phyloP scores from a whole-genome alignment of 2,797 vertebrate species.

The Manis pentadactyla region DNA sequence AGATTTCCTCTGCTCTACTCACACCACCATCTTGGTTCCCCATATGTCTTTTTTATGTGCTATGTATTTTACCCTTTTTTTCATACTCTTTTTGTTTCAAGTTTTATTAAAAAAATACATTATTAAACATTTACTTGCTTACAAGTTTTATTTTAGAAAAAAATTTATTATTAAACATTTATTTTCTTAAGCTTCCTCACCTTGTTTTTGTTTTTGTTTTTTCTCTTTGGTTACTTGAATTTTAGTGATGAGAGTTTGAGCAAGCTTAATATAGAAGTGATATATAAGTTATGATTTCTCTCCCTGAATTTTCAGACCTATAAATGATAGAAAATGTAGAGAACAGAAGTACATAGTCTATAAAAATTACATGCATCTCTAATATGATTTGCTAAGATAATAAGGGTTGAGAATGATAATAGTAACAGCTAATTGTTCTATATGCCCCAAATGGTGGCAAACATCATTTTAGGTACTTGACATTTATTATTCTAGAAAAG shows the following conservation, averaged over 20 bases:
- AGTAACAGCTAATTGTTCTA: not conserved
- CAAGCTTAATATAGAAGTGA: not conserved
- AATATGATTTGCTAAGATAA: not conserved
- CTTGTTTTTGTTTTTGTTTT: not conserved
- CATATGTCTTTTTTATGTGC: not conserved
- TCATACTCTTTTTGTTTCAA: not conserved
- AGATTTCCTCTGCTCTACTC: no score
- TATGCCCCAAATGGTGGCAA: not conserved
- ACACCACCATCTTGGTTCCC: no score
- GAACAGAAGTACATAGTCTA: not conserved
- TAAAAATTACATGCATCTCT: not conserved
- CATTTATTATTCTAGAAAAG: not conserved
- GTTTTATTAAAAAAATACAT: not conserved
- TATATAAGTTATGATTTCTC: not conserved
- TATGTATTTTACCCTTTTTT: not conserved
- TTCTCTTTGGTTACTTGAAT: not conserved
- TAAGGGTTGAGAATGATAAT: not conserved
- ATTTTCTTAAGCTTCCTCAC: not conserved
- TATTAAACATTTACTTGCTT: not conserved
- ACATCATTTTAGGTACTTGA: not conserved
- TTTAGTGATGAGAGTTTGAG: not conserved
- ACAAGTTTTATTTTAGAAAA: not conserved
- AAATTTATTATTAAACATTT: not conserved
- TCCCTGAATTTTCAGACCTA: not conserved
- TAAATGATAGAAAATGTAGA: not conserved